Conservation (phyloP, 2,888 invertebrate genomes). For the Tachina lurida region DNA sequence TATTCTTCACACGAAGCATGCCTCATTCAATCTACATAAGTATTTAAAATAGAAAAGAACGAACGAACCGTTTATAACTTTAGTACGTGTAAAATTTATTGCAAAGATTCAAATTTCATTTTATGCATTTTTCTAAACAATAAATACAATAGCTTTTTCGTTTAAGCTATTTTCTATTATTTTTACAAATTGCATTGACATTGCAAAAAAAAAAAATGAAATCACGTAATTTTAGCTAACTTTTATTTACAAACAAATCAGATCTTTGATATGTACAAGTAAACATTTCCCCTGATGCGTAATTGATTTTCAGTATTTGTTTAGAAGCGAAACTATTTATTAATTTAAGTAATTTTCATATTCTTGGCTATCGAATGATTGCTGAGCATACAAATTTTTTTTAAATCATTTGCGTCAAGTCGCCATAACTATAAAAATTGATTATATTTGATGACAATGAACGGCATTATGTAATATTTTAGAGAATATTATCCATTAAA, state of each 20-base stretch:
- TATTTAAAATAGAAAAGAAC: not conserved
- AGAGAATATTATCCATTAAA: not conserved
- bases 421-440: not conserved
- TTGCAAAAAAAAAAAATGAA: slow-evolving; percentile 34
- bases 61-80: not conserved
- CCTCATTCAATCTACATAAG: not conserved
- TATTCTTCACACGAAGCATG: slow-evolving; percentile 33
- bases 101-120: slow-evolving; percentile 8
- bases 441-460: not conserved
- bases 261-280: slow-evolving; percentile 10
- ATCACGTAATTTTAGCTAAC: slow-evolving; percentile 65
- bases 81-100: slow-evolving; percentile 50
- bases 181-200: slow-evolving; percentile 43
- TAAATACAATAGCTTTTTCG: slow-evolving; percentile 22
- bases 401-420: not conserved
- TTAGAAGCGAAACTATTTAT: slow-evolving; percentile 30
- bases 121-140: slow-evolving; percentile 6
- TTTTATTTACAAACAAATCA: slow-evolving; percentile 40
- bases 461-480: slow-evolving; percentile 1
- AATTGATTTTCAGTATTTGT: slow-evolving; percentile 50
- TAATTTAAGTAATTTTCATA: not conserved
- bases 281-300: slow-evolving; percentile 42
- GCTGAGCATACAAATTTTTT: not conserved
- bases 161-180: slow-evolving; percentile 1
- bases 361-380: not conserved